phyloP scores from a whole-genome alignment of 1,140 invertebrate genomes.

The Anagrus nilaparvatae region DNA sequence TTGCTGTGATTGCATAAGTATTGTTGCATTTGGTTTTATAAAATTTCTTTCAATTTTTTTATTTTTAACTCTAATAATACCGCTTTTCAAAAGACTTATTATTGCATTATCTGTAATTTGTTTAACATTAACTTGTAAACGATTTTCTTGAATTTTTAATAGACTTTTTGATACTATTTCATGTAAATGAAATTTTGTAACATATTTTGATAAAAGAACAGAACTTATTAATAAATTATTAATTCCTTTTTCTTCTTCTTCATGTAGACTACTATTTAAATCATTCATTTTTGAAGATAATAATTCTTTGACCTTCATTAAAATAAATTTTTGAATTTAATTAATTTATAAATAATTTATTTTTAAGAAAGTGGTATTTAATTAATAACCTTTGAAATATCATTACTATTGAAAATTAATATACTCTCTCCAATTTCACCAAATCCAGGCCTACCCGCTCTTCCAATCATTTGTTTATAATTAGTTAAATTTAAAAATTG shows the following conservation, averaged over 20 bases:
- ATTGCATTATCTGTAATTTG: conserved; percentile 49
- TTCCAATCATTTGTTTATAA: conserved; percentile 93
- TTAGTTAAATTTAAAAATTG: conserved; percentile 66
- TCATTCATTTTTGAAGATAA: conserved; percentile 58
- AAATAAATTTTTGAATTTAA: conserved; percentile 1
- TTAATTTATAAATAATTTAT: background rate
- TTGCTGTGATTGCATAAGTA: no score
- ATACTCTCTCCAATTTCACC: conserved; percentile 74
- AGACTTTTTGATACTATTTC: conserved; percentile 48
- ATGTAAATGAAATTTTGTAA: conserved; percentile 44
- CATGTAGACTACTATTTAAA: conserved; percentile 53
- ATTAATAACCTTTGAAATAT: conserved; percentile 42
- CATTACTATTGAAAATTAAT: conserved; percentile 48
- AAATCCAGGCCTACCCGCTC: conserved; percentile 69
- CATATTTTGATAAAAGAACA: conserved; percentile 52
- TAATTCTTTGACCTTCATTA: conserved; percentile 43
- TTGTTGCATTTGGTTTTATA: no score
- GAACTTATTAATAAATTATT: conserved; percentile 58
- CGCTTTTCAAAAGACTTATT: conserved; percentile 46
- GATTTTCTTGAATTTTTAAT: conserved; percentile 49
- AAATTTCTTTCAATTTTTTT: no score
- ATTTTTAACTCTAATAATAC: no score
- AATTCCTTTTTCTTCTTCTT: conserved; percentile 45
- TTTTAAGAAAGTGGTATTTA: no score
- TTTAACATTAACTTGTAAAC: conserved; percentile 46